Evolutionary conservation across 1,140 invertebrate genomes (phyloP).

Genomic region (Nasonia longicornis): DNA sequence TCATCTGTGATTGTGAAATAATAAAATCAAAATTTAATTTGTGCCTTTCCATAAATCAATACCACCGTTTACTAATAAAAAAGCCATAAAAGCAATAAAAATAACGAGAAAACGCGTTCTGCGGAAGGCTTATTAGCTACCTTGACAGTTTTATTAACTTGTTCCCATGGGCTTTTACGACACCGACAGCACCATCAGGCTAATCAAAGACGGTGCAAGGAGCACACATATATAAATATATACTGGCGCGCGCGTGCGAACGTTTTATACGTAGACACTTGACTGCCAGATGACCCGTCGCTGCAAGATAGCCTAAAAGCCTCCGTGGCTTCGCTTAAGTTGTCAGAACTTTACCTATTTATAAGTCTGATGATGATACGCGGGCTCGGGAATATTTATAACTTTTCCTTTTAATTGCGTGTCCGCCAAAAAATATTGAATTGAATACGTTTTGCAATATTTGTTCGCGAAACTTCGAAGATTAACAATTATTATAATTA

Average conservation of each 20-base stretch:
- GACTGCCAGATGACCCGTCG: slow-evolving; percentile 70
- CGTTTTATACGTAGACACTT: slow-evolving; percentile 58
- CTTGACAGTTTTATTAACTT: slow-evolving; percentile 65
- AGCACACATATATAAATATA: slow-evolving; percentile 49
- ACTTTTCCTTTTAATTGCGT: slow-evolving; percentile 20
- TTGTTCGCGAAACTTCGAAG: background rate
- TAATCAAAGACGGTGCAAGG: slow-evolving; percentile 53
- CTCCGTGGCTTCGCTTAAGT: slow-evolving; percentile 65
- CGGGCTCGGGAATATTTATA: slow-evolving; percentile 30
- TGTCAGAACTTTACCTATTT: slow-evolving; percentile 68
- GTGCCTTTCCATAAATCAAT: background rate
- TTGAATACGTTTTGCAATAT: background rate
- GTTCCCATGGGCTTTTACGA: slow-evolving; percentile 66
- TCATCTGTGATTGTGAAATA: background rate
- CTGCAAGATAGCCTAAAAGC: slow-evolving; percentile 69
- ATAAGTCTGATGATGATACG: slow-evolving; percentile 55
- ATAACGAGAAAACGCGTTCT: background rate
- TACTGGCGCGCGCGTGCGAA: slow-evolving; percentile 39
- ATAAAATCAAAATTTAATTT: background rate
- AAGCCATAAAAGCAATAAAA: background rate
- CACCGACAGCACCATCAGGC: slow-evolving; percentile 62
- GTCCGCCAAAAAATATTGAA: background rate
- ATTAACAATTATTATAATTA: background rate
- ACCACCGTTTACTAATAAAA: background rate
- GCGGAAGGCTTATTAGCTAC: slow-evolving; percentile 5